A percentile compares a stretch with the other conserved stretches of the same genome.
Evolutionary conservation across 2,888 invertebrate species (phyloP).

Genomic region (Melipona bicolor): DNA sequence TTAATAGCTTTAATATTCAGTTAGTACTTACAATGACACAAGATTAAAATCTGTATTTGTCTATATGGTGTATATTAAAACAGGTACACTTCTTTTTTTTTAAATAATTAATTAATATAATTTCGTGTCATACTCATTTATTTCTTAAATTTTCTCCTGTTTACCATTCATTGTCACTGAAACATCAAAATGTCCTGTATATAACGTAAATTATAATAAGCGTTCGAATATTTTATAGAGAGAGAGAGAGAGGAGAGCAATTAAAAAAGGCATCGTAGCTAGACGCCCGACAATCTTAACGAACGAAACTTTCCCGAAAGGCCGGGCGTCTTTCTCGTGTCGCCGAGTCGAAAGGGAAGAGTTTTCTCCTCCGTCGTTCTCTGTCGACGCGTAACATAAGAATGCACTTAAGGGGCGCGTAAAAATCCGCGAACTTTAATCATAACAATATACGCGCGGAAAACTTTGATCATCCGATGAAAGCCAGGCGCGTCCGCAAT

Average conservation of each 20-base stretch:
- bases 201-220: neutral
- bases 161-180: too few species aligned
- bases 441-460: slow-evolving; percentile 53
- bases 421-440: slow-evolving; percentile 59
- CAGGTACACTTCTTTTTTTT: too few species aligned
- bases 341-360: neutral
- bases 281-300: neutral
- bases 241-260: neutral
- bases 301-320: neutral
- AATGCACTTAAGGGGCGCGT: slow-evolving; percentile 56
- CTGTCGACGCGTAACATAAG: slow-evolving; percentile 48
- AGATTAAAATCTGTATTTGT: too few species aligned
- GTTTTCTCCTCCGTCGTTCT: neutral
- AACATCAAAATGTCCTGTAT: neutral
- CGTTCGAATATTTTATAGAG: neutral
- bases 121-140: too few species aligned
- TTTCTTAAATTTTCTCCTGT: too few species aligned
- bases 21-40: too few species aligned
- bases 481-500: slow-evolving; percentile 44
- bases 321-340: neutral
- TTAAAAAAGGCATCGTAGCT: neutral
- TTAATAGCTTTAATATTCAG: too few species aligned
- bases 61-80: too few species aligned
- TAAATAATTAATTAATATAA: too few species aligned
- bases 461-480: slow-evolving; percentile 62